Conservation (phyloP, 2,113 vertebrate genomes). For the Cyanistes caeruleus region DNA sequence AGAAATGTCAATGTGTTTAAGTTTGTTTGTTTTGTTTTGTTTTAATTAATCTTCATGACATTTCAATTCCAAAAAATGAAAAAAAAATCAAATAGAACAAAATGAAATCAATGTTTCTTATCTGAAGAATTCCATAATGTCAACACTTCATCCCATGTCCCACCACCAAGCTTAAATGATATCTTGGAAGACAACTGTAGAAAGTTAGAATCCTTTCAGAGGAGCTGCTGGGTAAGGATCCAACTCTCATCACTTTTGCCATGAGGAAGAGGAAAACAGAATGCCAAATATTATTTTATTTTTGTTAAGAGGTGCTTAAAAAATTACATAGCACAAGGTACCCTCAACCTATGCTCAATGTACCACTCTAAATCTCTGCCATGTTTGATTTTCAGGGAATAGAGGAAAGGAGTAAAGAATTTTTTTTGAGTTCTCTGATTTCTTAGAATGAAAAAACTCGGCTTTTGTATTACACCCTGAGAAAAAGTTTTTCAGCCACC, state of each 20-base stretch:
- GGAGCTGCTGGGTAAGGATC: background rate
- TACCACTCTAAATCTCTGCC: background rate
- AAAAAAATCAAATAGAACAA: background rate
- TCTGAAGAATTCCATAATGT: background rate
- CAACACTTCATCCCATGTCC: background rate
- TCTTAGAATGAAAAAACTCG: background rate
- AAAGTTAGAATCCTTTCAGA: background rate
- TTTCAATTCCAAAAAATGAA: background rate
- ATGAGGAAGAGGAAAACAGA: background rate
- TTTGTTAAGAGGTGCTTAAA: background rate
- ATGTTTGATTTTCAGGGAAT: background rate
- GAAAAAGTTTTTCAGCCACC: background rate
- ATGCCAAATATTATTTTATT: background rate
- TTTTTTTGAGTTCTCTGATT: background rate
- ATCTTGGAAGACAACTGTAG: background rate
- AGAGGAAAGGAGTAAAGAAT: background rate
- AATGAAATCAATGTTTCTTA: background rate
- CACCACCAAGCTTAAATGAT: background rate
- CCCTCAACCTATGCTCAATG: background rate
- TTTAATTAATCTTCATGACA: background rate
- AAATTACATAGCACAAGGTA: background rate
- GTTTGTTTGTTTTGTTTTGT: background rate
- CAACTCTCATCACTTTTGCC: background rate
- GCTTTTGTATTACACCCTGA: background rate
- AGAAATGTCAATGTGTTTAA: slow-evolving; percentile 6